Percentiles rank a stretch among this genome's conserved stretches.
These are phyloP conservation scores for Tyto alba DNA, from an alignment of 2,113 vertebrate species.

Conservation along the genomic window DNA sequence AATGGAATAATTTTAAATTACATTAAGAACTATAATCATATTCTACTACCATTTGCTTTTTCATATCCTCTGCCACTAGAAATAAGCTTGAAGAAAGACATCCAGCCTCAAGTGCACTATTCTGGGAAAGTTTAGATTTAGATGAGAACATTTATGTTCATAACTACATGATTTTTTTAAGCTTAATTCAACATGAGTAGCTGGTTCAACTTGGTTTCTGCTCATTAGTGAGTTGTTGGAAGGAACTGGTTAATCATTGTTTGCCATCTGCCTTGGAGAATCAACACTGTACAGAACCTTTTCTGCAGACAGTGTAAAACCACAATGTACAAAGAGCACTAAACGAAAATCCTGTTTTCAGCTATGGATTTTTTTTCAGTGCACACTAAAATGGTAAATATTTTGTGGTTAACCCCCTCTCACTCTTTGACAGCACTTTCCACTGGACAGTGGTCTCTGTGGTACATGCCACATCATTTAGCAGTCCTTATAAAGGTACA, in stretches of 20 bases:
- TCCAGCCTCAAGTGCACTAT: background rate
- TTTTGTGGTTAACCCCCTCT: conserved; percentile 1
- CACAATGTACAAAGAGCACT: background rate
- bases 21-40: background rate
- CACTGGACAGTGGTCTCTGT: conserved; percentile 3
- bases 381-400: background rate
- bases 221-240: background rate
- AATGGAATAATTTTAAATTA: conserved; percentile 2
- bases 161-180: background rate
- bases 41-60: background rate
- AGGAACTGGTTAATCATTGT: conserved; percentile 52
- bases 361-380: background rate
- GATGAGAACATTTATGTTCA: background rate
- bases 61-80: conserved; percentile 13
- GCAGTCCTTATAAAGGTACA: background rate
- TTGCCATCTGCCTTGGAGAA: conserved; percentile 18
- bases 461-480: conserved; percentile 9
- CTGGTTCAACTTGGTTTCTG: background rate
- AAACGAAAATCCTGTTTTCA: conserved; percentile 17
- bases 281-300: background rate
- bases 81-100: conserved; percentile 7
- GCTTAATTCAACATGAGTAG: conserved; percentile 2
- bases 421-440: background rate
- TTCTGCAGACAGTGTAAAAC: background rate
- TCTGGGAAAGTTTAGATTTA: background rate